Evolutionary conservation across 2,888 invertebrate genomes (phyloP), one percentile per base, ranked within the genome.

Genomic region (Apamea anceps): DNA sequence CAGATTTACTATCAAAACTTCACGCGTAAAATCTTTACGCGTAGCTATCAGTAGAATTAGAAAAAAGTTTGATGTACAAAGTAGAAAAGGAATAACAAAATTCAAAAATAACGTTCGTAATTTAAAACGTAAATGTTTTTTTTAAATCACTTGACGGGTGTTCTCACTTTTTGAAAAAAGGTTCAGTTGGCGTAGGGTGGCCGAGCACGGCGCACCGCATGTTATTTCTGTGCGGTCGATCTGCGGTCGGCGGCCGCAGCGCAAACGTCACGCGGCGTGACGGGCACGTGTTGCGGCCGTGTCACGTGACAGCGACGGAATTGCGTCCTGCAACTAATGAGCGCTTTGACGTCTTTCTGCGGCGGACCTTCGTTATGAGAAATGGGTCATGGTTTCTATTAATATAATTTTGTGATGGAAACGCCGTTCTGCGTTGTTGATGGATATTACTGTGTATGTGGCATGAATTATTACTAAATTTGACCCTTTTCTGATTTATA

Each of bases 281-380:
- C 91, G 90, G 84, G 88, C 87, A 86, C 88, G 89, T 87, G 90
- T 90, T 91, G 90, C 88, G 92, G 91, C 89, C 85, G 77, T 88
- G 91, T 88, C 87, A 86, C 89, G 89, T 91, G 90, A 91, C 93
- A 92, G 90, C 90, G 89, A 90, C 91, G 91, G 93, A 91, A 93
- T 93, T 93, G 91, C 91, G 90, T 87, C 87, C 90, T 85, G 87
- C 90, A 87, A 87, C 89, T 88, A 90, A 87, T 91, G 88, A 89
- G 90, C 86, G 80, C 86, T 89, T 89, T 89, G 90, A 89, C 89
- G 85, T 89, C 90, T 89, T 89, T 89, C 91, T 91, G 88, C 74
- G 90, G 79, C 85, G 79, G 82, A 88, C 90, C 89, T 88, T 91
- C 88, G 90, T 89, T 90, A 89, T 88, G 90, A 91, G 89, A 91